A percentile compares a stretch with the other conserved stretches of the same genome.
These are phyloP conservation scores for Vicugna pacos DNA, from an alignment of 2,113 vertebrate species.

Conservation along the genomic window DNA sequence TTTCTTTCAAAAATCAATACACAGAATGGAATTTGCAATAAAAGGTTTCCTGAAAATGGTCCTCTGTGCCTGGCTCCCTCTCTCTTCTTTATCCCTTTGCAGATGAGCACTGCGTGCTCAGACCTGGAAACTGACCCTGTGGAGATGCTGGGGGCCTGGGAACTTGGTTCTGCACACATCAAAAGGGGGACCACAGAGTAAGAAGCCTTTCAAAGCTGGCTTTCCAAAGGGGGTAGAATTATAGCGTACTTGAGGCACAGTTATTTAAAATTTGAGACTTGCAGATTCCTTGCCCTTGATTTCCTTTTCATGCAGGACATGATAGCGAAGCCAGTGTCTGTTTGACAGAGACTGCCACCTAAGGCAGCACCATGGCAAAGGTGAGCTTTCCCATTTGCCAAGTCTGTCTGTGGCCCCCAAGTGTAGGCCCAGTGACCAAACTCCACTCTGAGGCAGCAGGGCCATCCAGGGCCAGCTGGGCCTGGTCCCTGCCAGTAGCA, in stretches of 20 bases:
- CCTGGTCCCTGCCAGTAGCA: background rate
- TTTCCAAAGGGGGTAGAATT: background rate
- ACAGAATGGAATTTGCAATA: slow-evolving; percentile 65
- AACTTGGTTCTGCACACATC: background rate
- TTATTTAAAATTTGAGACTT: background rate
- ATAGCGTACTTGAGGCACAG: background rate
- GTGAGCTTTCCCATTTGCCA: background rate
- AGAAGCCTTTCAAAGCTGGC: background rate
- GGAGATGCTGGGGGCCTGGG: background rate
- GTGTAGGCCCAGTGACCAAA: background rate
- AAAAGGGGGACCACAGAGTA: background rate
- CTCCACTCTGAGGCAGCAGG: background rate
- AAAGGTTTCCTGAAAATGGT: slow-evolving; percentile 46
- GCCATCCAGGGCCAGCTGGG: background rate
- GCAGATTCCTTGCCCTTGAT: background rate
- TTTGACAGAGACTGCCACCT: too few relatives aligned
- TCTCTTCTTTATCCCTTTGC: background rate
- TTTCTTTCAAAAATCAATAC: slow-evolving; percentile 57
- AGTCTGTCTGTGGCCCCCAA: background rate
- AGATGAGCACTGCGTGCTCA: background rate
- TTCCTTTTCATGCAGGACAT: background rate
- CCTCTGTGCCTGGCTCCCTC: background rate
- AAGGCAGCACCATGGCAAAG: background rate
- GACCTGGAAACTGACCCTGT: background rate
- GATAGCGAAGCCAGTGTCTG: background rate